Conservation (phyloP, 2,797 vertebrate genomes). For the Lepus oiostolus region DNA sequence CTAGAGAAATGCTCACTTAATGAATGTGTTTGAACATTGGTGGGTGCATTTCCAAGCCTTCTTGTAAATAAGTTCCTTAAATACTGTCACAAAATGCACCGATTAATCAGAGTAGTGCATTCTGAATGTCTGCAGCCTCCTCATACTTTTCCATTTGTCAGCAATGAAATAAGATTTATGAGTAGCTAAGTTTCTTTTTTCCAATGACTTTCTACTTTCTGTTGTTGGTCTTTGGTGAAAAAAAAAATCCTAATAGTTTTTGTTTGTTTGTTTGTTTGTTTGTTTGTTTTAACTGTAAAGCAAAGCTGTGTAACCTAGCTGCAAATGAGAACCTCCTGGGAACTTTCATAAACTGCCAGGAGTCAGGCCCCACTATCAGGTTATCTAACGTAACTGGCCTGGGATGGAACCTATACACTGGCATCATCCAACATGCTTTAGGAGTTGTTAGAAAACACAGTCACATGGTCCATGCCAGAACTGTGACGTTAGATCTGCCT, state of each 20-base stretch:
- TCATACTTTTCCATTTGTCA: background rate
- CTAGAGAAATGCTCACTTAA: background rate
- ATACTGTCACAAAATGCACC: background rate
- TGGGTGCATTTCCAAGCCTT: conserved; percentile 55
- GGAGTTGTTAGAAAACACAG: background rate
- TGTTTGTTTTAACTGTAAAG: background rate
- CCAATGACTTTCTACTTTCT: background rate
- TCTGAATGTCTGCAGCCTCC: background rate
- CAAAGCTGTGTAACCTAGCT: background rate
- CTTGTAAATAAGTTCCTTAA: background rate
- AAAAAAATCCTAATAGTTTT: background rate
- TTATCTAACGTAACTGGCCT: background rate
- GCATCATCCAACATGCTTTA: background rate
- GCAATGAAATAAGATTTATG: background rate
- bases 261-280: no score
- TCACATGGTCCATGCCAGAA: background rate
- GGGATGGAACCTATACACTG: background rate
- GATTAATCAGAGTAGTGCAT: background rate
- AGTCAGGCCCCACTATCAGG: background rate
- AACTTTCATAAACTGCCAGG: background rate
- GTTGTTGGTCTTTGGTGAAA: background rate
- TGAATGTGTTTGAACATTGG: conserved; percentile 52
- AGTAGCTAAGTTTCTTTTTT: conserved; percentile 33
- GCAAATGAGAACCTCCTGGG: background rate
- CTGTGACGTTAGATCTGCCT: background rate